A percentile compares a stretch with the other conserved stretches of the same genome.
Conservation (phyloP, 2,888 invertebrate genomes). For the Eupithecia subumbrata region DNA sequence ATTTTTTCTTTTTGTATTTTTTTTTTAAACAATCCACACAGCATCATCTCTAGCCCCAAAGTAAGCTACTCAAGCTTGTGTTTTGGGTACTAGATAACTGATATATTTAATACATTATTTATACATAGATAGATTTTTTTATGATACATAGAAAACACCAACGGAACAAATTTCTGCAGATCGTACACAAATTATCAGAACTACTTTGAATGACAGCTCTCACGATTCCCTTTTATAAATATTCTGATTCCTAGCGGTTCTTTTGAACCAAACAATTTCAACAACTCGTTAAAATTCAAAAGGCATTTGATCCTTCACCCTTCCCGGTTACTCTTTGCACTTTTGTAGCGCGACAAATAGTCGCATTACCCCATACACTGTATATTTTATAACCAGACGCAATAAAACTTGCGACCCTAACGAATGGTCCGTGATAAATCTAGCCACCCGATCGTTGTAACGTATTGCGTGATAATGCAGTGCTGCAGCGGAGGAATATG, state of each 20-base stretch:
- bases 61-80: no score
- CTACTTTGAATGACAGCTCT: no score
- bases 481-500: conserved; percentile 35
- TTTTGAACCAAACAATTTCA: neutral
- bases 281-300: neutral
- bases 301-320: neutral
- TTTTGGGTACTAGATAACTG: no score
- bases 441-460: conserved; percentile 45
- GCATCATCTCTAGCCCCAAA: no score
- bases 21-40: no score
- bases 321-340: neutral
- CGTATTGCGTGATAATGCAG: conserved; percentile 41
- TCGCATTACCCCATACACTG: conserved; percentile 22
- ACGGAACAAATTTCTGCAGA: no score
- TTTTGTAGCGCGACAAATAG: conserved; percentile 4
- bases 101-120: no score
- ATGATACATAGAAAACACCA: no score
- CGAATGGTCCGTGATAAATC: conserved; percentile 53
- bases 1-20: no score
- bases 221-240: no score
- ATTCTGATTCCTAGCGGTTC: neutral
- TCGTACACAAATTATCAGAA: no score
- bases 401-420: conserved; percentile 39
- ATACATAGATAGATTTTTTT: no score
- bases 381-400: conserved; percentile 30